Evolutionary conservation across 2,888 invertebrate genomes (phyloP), one percentile per base, ranked within the genome.

Genomic region (Limnephilus rhombicus): DNA sequence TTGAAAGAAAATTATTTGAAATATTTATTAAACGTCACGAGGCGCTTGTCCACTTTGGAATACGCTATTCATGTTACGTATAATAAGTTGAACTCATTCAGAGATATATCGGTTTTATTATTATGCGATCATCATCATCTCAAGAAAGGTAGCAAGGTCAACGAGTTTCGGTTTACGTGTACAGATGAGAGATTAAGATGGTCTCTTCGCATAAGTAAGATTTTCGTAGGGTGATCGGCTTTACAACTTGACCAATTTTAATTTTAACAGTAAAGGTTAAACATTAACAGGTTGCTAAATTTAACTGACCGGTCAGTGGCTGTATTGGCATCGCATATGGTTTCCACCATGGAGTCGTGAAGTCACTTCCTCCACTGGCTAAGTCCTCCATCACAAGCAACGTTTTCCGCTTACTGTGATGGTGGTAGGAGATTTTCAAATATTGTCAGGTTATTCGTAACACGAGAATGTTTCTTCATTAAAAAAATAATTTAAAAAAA

Each of bases 81-180:
- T 68, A 88, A n/a, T 24, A 68, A 68, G 45, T 80, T 90, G 92
- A 31, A 91, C 93, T 92, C 90, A 90, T 93, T 92, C 92, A 81
- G 37, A 34, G 85, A 24, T 85, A 15, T 45, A 12, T 86, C 86
- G 37, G 86, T 45, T 86, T n/a, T 86, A 49, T 86, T 45, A 24
- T 5, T 45, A 85, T 88, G 90, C 82, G 92, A 91, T 91, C 91
- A 92, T 92, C 90, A 83, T 83, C 87, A 91, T 91, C 91, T 93
- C 91, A 91, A 91, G 92, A 93, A 91, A 83, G 87, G 92, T 93
- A 93, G 92, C 93, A 93, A 93, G 93, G 93, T 93, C 92, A 93
- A 92, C 93, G 45, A 90, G 93, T 41, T 90, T 80, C 83, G 86
- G 68, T 68, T 80, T 93, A 80, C 53, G 85, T 87, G 45, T 31